Evolutionary conservation across 1,140 invertebrate genomes (phyloP).

Genomic region (Antheraea pernyi): DNA sequence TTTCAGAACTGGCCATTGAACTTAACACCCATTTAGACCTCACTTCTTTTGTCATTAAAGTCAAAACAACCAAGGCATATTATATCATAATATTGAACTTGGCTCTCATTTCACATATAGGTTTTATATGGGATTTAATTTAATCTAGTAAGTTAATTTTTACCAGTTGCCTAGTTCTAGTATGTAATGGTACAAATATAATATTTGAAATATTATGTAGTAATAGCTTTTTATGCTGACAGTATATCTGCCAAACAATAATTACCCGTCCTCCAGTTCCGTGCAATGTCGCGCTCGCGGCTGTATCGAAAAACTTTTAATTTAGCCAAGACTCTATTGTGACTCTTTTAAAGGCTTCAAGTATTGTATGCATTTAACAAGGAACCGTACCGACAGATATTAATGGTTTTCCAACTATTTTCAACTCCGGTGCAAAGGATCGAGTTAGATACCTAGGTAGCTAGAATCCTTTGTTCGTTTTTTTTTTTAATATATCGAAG

Average conservation of each 20-base stretch:
- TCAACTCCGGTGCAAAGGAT: conserved; percentile 68
- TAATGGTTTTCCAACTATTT: conserved; percentile 76
- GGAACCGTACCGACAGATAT: conserved; percentile 73
- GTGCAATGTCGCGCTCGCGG: conserved; percentile 70
- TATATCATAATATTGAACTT: too few species aligned
- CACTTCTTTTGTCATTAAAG: too few species aligned
- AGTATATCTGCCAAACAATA: conserved; percentile 47
- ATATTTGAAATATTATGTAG: background rate
- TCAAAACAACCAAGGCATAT: too few species aligned
- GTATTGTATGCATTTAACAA: conserved; percentile 79
- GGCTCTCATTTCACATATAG: too few species aligned
- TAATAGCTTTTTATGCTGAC: background rate
- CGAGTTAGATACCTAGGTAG: conserved; percentile 50
- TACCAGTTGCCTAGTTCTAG: too few species aligned
- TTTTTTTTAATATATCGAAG: conserved; percentile 2
- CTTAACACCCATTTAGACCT: too few species aligned
- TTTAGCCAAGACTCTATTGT: conserved; percentile 77
- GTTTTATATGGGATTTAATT: too few species aligned
- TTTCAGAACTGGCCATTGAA: too few species aligned
- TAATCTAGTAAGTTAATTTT: too few species aligned
- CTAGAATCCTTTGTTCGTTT: conserved; percentile 55
- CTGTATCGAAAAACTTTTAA: conserved; percentile 77
- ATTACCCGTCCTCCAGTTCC: conserved; percentile 70
- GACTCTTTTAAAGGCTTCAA: conserved; percentile 75
- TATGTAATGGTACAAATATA: too few species aligned